Evolutionary conservation across 2,888 invertebrate genomes (phyloP).

Genomic region (Anthophora plumipes): DNA sequence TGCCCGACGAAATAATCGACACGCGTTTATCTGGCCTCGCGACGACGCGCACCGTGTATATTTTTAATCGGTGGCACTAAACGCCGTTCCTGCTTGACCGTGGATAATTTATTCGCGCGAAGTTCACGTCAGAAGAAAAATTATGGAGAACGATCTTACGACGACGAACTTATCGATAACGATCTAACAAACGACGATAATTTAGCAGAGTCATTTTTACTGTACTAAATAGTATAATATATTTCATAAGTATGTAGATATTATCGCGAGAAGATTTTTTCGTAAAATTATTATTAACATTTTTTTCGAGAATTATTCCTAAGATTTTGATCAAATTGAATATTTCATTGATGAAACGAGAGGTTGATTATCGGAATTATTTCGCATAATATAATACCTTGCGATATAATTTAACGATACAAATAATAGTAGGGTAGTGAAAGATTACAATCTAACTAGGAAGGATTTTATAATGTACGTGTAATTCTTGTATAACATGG

Average conservation of each 20-base stretch:
- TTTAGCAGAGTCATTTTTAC: not conserved
- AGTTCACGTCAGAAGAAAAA: not conserved
- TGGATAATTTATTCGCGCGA: constrained; percentile 26
- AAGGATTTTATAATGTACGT: not conserved
- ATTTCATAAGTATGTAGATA: no score
- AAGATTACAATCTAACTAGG: not conserved
- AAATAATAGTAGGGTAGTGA: not conserved
- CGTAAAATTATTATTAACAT: no score
- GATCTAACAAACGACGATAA: not conserved
- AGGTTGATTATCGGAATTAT: not conserved
- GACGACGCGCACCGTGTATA: constrained; percentile 17
- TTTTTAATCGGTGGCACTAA: constrained; percentile 25
- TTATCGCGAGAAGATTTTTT: not conserved
- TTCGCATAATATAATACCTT: no score
- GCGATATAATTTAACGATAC: not conserved
- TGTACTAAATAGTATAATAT: no score
- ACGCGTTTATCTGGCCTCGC: constrained; percentile 43
- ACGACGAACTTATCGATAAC: not conserved
- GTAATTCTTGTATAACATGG: not conserved
- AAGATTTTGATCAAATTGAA: not conserved
- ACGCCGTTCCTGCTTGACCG: constrained; percentile 5
- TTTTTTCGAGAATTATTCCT: not conserved
- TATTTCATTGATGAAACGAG: not conserved
- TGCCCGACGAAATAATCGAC: constrained; percentile 39
- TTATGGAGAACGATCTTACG: not conserved